Evolutionary conservation across 2,797 vertebrate species (phyloP), one percentile per base, ranked within the genome.

Genomic region (Luscinia megarhynchos): DNA sequence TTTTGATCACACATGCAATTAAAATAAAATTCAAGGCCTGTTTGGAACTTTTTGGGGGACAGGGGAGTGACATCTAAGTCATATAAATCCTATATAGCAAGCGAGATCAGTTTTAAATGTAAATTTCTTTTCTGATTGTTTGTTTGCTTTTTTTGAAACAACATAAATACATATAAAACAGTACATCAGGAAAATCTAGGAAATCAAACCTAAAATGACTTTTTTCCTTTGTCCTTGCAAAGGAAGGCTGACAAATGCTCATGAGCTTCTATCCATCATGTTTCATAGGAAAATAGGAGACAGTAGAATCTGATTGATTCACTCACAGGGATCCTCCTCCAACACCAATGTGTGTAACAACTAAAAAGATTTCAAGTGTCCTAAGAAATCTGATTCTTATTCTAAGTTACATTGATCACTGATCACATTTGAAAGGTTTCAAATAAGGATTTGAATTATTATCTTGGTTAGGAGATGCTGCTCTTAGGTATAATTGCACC

Each of bases 261-360:
- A 69, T 34, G 58, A 94, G 70, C 9, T 86, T 90, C 54, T 51
- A 78, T 55, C 78, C 15, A 53, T 62, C 51, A 38, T 59, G 38
- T 76, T 94, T 86, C 80, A 84, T 55, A 48, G 87, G 87, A 90
- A 94, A 94, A 90, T 11, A 84, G 32, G 48, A 89, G 55, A 75
- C n/a, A 64, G 68, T 19, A 61, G 54, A 41, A 26, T 78, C 66
- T 73, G 27, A 55, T 46, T 38, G 54, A 88, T 78, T 84, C 34
- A 57, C 1, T 4, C 23, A 19, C 22, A 41, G 30, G 9, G 36
- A 82, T 61, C 27, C 27, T 67, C 40, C 75, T 70, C 41, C 34
- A 78, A 41, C 51, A 40, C 40, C 2, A 5, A 1, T 30, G 62
- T 66, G 36, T 48, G 64, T 45, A 84, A 68, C 20, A 91, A 36